A percentile compares a stretch with the other conserved stretches of the same genome.
phyloP scores from a whole-genome alignment of 2,113 vertebrate species.

The Coregonus clupeaformis region DNA sequence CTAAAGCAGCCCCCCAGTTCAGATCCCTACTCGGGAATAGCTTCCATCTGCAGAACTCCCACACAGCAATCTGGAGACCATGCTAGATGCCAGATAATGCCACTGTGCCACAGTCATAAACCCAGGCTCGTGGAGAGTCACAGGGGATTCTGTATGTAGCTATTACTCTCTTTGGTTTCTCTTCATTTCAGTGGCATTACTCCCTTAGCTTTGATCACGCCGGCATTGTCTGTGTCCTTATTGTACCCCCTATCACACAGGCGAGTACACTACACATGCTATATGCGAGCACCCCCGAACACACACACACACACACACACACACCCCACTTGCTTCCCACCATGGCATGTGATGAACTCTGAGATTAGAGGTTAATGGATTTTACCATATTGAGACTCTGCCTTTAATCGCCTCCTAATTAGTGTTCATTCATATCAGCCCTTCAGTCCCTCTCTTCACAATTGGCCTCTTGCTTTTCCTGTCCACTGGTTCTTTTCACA shows the following conservation, averaged over 20 bases:
- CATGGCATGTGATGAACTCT: constrained; percentile 47
- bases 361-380: constrained; percentile 63
- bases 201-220: too few species aligned
- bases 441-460: constrained; percentile 40
- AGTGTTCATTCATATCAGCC: constrained; percentile 50
- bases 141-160: too few species aligned
- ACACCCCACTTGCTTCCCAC: constrained; percentile 1
- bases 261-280: too few species aligned
- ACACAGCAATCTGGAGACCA: neutral
- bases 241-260: neutral
- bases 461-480: constrained; percentile 34
- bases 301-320: constrained; percentile 24
- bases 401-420: constrained; percentile 59
- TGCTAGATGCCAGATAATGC: neutral
- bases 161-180: too few species aligned
- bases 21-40: too few species aligned
- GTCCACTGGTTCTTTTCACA: constrained; percentile 2
- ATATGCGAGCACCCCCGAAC: neutral
- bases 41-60: too few species aligned
- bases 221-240: too few species aligned
- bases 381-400: constrained; percentile 50
- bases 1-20: too few species aligned
- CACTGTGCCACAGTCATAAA: constrained; percentile 7
- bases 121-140: neutral
- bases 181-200: too few species aligned